Conservation (phyloP, 2,113 vertebrate genomes). For the Bombycilla garrulus region DNA sequence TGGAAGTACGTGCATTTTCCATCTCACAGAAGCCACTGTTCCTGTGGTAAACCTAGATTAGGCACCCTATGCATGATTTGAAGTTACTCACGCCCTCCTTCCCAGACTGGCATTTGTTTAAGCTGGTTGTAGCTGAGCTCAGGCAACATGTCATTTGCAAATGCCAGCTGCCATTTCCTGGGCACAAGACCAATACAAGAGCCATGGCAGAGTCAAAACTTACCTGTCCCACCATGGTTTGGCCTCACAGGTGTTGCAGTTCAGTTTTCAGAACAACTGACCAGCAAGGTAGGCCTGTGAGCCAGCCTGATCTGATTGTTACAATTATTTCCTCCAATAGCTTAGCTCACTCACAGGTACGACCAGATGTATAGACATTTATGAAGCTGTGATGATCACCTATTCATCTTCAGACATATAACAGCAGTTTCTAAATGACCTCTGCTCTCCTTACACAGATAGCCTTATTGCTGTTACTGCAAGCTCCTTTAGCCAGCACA, state of each 20-base stretch:
- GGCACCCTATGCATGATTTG: background rate
- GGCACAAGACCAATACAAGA: background rate
- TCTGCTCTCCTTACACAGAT: background rate
- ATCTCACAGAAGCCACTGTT: background rate
- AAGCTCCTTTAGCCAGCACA: background rate
- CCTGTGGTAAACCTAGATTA: background rate
- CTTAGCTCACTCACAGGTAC: background rate
- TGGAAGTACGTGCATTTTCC: background rate
- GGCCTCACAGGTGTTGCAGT: background rate
- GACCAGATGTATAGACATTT: background rate
- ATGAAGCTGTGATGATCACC: background rate
- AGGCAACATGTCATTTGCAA: background rate
- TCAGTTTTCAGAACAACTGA: background rate
- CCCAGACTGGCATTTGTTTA: background rate
- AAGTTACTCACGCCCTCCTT: background rate
- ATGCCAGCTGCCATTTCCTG: background rate
- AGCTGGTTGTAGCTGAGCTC: background rate
- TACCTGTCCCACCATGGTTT: background rate
- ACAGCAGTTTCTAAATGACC: background rate
- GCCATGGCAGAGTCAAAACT: background rate
- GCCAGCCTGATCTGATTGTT: background rate
- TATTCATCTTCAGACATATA: background rate
- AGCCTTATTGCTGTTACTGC: background rate
- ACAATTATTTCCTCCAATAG: background rate
- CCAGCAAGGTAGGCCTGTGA: background rate